These are phyloP conservation scores for Pilophorus perplexus DNA, from an alignment of 2,888 invertebrate species.

Conservation along the genomic window DNA sequence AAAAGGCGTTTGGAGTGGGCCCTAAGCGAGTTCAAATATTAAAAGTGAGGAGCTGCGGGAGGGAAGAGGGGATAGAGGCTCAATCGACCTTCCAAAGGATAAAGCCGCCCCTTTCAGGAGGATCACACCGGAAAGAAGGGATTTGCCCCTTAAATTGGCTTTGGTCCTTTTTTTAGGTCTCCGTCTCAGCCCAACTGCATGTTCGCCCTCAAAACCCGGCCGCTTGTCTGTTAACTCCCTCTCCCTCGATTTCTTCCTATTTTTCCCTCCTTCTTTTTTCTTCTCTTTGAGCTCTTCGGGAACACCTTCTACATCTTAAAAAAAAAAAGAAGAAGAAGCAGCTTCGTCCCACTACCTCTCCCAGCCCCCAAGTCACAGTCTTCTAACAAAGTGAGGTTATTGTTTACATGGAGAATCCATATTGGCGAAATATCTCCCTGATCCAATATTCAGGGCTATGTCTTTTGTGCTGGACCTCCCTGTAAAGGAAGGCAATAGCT, in stretches of 20 bases:
- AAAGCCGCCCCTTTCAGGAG: conserved; percentile 40
- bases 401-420: background rate
- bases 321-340: no score
- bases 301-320: conserved; percentile 1
- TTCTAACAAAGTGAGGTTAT: background rate
- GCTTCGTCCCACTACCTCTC: no score
- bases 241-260: background rate
- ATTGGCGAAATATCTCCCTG: background rate
- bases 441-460: background rate
- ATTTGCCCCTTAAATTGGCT: conserved; percentile 41
- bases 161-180: conserved; percentile 14
- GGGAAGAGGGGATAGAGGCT: conserved; percentile 26
- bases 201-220: conserved; percentile 9
- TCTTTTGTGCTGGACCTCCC: background rate
- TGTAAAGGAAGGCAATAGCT: no score
- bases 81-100: conserved; percentile 41
- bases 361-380: background rate
- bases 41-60: conserved; percentile 31
- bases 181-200: conserved; percentile 13
- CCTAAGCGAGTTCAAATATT: conserved; percentile 40
- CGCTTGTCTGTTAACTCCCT: conserved; percentile 3
- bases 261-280: background rate
- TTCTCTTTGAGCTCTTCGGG: background rate
- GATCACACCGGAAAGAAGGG: conserved; percentile 42
- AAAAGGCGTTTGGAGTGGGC: conserved; percentile 10